Evolutionary conservation across 2,888 invertebrate genomes (phyloP).

Genomic region (Orthosia gothica): DNA sequence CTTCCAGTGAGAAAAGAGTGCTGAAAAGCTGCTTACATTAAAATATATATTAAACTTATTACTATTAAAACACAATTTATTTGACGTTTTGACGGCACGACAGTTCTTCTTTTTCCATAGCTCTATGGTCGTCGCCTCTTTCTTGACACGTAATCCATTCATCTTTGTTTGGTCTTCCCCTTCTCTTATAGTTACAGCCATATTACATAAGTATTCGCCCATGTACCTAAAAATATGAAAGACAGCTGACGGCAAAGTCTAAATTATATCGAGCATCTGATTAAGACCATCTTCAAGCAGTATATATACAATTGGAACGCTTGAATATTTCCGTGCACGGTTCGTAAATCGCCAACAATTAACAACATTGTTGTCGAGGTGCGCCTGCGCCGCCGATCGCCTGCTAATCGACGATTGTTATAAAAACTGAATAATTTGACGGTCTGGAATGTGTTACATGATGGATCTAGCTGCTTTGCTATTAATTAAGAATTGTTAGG

Average conservation of each 20-base stretch:
- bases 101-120: too few relatives aligned
- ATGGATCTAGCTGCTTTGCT: slow-evolving; percentile 35
- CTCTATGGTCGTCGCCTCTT: too few relatives aligned
- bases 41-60: too few relatives aligned
- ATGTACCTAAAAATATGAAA: too few relatives aligned
- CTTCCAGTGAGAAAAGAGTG: not conserved
- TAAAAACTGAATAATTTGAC: slow-evolving; percentile 58
- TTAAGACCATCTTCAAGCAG: slow-evolving; percentile 6
- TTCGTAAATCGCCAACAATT: slow-evolving; percentile 79
- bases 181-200: too few relatives aligned
- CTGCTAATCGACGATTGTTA: slow-evolving; percentile 53
- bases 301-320: slow-evolving; percentile 65
- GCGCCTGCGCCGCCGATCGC: slow-evolving; percentile 54
- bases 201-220: too few relatives aligned
- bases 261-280: not conserved
- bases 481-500: slow-evolving; percentile 26
- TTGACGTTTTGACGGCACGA: too few relatives aligned
- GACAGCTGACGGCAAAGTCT: too few relatives aligned
- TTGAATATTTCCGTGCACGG: slow-evolving; percentile 80
- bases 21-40: not conserved
- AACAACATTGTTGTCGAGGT: slow-evolving; percentile 78
- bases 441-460: slow-evolving; percentile 45
- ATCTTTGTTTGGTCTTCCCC: too few relatives aligned
- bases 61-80: too few relatives aligned
- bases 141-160: too few relatives aligned